These are phyloP conservation scores for Phocides pigmalion DNA, from an alignment of 1,140 invertebrate genomes.

Conservation along the genomic window DNA sequence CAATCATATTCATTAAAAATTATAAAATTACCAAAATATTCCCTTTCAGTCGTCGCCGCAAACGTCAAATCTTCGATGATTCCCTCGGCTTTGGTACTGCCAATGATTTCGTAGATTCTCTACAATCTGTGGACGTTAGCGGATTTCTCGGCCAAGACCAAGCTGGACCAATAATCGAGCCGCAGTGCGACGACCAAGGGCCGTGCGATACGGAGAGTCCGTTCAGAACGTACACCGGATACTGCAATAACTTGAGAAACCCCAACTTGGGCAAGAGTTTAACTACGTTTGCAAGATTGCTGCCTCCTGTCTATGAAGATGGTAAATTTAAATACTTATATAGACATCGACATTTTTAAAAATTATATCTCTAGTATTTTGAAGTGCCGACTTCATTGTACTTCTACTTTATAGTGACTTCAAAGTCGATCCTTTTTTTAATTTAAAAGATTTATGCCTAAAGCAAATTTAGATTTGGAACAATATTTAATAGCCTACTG, in stretches of 20 bases:
- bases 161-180: constrained; percentile 80
- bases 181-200: constrained; percentile 87
- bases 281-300: constrained; percentile 93
- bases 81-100: constrained; percentile 86
- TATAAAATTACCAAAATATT: background rate
- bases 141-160: constrained; percentile 83
- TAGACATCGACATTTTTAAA: too few species aligned
- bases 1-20: too few species aligned
- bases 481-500: too few species aligned
- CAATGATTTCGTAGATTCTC: constrained; percentile 88
- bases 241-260: constrained; percentile 96
- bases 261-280: constrained; percentile 93
- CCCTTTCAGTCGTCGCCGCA: constrained; percentile 82
- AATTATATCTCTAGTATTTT: too few species aligned
- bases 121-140: constrained; percentile 90
- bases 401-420: too few species aligned
- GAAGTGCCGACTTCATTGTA: too few species aligned
- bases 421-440: too few species aligned
- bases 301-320: constrained; percentile 95
- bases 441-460: too few species aligned
- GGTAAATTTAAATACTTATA: constrained; percentile 79
- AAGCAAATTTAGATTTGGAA: too few species aligned
- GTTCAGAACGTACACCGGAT: constrained; percentile 92
- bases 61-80: constrained; percentile 90
- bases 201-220: constrained; percentile 92